Evolutionary conservation across 2,797 vertebrate species (phyloP).

Genomic region (Lutjanus campechanus): DNA sequence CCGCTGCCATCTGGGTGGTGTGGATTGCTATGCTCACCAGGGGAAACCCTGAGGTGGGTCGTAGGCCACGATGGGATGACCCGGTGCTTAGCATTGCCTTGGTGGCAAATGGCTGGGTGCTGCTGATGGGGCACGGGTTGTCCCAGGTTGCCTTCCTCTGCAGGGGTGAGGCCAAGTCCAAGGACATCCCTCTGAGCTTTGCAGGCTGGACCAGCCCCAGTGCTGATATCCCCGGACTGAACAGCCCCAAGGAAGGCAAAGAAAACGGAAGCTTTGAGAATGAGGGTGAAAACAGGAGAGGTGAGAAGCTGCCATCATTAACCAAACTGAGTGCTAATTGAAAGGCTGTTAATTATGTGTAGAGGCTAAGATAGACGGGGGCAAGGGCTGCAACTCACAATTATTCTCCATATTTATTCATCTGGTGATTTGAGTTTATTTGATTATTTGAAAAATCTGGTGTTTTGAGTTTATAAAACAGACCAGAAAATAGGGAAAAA

Average conservation of each 20-base stretch:
- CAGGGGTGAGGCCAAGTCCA: conserved; percentile 58
- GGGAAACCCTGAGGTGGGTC: conserved; percentile 60
- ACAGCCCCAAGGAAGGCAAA: conserved; percentile 76
- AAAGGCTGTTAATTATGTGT: neutral
- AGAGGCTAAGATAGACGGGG: neutral
- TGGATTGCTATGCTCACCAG: conserved; percentile 91
- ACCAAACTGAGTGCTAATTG: neutral
- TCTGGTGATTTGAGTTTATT: neutral
- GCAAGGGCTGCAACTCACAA: neutral
- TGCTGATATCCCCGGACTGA: conserved; percentile 52
- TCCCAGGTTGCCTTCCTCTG: conserved; percentile 89
- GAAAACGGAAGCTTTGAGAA: conserved; percentile 90
- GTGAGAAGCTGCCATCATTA: conserved; percentile 52
- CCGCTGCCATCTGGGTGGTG: conserved; percentile 88
- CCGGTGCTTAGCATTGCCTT: conserved; percentile 89
- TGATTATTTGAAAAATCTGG: neutral
- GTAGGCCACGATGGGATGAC: conserved; percentile 87
- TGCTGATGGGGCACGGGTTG: conserved; percentile 88
- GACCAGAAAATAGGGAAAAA: neutral
- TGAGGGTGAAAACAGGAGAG: conserved; percentile 69
- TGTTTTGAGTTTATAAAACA: neutral
- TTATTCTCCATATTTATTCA: neutral
- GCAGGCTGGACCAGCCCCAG: conserved; percentile 78
- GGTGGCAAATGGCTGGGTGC: conserved; percentile 91
- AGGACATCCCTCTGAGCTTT: conserved; percentile 75